phyloP scores from a whole-genome alignment of 2,888 invertebrate genomes.

The Oscheius sp. region DNA sequence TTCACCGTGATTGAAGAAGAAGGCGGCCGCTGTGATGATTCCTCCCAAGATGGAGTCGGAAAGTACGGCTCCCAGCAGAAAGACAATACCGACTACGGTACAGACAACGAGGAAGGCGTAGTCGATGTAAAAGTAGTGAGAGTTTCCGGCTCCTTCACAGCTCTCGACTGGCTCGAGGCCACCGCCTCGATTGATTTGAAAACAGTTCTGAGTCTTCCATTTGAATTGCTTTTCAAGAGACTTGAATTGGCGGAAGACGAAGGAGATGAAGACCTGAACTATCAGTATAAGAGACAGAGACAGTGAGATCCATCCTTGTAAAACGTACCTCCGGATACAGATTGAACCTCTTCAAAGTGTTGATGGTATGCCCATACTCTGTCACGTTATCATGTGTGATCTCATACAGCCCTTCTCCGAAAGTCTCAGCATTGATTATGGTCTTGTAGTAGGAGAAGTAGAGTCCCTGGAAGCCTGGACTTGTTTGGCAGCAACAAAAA shows the following conservation, averaged over 20 bases:
- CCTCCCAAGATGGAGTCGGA: conserved; percentile 82
- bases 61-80: conserved; percentile 77
- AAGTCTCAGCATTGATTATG: conserved; percentile 80
- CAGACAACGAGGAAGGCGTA: conserved; percentile 83
- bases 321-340: conserved; percentile 84
- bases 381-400: conserved; percentile 83
- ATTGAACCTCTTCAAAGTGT: conserved; percentile 86
- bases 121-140: conserved; percentile 85
- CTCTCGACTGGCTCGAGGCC: conserved; percentile 80
- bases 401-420: conserved; percentile 79
- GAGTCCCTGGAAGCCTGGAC: conserved; percentile 79
- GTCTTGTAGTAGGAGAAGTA: conserved; percentile 90
- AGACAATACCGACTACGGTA: conserved; percentile 81
- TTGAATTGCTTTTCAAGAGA: conserved; percentile 74
- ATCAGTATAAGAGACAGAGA: too few relatives aligned
- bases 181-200: conserved; percentile 80
- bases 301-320: too few relatives aligned
- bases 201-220: conserved; percentile 75
- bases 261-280: conserved; percentile 76
- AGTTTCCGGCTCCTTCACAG: conserved; percentile 85
- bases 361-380: conserved; percentile 85
- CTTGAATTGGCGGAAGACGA: conserved; percentile 77
- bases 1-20: conserved; percentile 86
- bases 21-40: conserved; percentile 80
- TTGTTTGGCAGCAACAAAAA: conserved; percentile 5